phyloP scores from a whole-genome alignment of 2,888 invertebrate genomes.

The Priocnemis perturbator region DNA sequence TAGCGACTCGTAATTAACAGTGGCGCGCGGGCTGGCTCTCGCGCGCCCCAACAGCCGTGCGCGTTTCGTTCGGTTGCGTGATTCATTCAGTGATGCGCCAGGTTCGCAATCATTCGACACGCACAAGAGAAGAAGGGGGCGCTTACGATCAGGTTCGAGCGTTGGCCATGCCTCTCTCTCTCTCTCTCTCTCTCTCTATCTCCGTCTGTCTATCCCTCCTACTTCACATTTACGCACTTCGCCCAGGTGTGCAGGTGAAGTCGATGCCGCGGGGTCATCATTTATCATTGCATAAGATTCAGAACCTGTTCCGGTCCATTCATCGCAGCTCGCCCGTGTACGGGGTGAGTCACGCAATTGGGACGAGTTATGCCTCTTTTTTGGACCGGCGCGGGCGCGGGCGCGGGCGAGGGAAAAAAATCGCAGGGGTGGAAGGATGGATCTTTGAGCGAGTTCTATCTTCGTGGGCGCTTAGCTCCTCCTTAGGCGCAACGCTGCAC shows the following conservation, averaged over 20 bases:
- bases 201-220: constrained; percentile 1
- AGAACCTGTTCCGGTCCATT: constrained; percentile 73
- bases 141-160: background rate
- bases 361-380: background rate
- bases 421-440: too few relatives aligned
- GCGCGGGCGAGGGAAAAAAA: too few relatives aligned
- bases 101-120: background rate
- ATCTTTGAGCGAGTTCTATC: too few relatives aligned
- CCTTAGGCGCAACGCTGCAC: too few relatives aligned
- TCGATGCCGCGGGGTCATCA: constrained; percentile 57
- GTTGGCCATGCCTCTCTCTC: background rate
- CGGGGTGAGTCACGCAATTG: constrained; percentile 3
- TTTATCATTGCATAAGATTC: constrained; percentile 72
- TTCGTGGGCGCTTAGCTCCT: too few relatives aligned
- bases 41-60: too few relatives aligned
- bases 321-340: constrained; percentile 54
- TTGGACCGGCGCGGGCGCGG: background rate
- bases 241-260: constrained; percentile 56
- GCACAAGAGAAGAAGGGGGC: background rate
- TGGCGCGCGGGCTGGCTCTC: constrained; percentile 9
- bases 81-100: constrained; percentile 45
- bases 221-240: constrained; percentile 4
- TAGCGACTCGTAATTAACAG: constrained; percentile 23
- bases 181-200: background rate
- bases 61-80: constrained; percentile 22